Conservation (phyloP, 92 coral and sea anemone genomes). For the Nematostella vectensis region DNA sequence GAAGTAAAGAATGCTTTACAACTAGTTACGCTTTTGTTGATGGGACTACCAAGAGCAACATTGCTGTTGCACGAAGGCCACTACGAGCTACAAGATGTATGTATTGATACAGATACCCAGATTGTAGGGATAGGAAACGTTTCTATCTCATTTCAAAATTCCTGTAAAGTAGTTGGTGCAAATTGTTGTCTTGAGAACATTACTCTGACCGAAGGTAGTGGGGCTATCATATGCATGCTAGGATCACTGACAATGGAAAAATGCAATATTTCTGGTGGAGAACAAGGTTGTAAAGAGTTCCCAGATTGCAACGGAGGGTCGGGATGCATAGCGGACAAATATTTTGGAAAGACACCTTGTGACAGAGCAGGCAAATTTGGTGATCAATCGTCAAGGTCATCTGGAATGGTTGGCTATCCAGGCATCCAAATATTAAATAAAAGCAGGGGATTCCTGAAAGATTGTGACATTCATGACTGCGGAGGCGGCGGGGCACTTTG, state of each 20-base stretch:
- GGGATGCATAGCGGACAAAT: slow-evolving; percentile 42
- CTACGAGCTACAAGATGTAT: slow-evolving; percentile 16
- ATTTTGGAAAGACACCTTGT: slow-evolving; percentile 28
- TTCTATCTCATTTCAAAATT: slow-evolving; percentile 5
- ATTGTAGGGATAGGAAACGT: slow-evolving; percentile 34
- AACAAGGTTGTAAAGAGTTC: slow-evolving; percentile 46
- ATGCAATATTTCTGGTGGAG: slow-evolving; percentile 54
- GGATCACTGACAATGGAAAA: slow-evolving; percentile 9
- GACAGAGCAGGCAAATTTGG: slow-evolving; percentile 47
- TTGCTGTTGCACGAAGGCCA: slow-evolving; percentile 44
- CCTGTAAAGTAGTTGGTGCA: background rate
- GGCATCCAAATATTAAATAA: slow-evolving; percentile 23
- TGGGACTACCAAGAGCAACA: slow-evolving; percentile 14
- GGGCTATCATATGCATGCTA: slow-evolving; percentile 10
- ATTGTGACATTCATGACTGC: slow-evolving; percentile 40
- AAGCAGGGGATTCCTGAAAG: slow-evolving; percentile 27
- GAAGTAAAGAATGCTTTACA: slow-evolving; percentile 27
- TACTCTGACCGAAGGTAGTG: slow-evolving; percentile 20
- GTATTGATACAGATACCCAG: slow-evolving; percentile 12
- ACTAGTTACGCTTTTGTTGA: slow-evolving; percentile 11
- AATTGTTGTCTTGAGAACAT: slow-evolving; percentile 42
- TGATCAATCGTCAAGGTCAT: background rate
- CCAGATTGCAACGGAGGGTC: slow-evolving; percentile 75
- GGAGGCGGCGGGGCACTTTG: slow-evolving; percentile 50
- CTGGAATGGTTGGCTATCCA: slow-evolving; percentile 35